A percentile compares a stretch with the other conserved stretches of the same genome.
phyloP scores from a whole-genome alignment of 2,113 vertebrate species.

The Pelecanus crispus region DNA sequence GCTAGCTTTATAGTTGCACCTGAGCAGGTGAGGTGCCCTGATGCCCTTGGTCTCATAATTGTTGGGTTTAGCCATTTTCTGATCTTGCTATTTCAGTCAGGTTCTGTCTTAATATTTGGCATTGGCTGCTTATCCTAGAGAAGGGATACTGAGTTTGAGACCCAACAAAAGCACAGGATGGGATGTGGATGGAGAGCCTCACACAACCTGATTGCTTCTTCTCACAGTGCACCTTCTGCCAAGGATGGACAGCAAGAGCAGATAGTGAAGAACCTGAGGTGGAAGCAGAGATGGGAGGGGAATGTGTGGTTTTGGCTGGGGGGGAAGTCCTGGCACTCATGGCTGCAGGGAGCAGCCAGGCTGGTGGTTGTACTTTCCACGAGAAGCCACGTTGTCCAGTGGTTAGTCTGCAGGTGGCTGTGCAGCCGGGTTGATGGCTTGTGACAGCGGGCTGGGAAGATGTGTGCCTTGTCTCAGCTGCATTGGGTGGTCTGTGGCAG shows the following conservation, averaged over 20 bases:
- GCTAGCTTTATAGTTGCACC: neutral
- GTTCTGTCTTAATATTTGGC: neutral
- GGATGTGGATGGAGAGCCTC: neutral
- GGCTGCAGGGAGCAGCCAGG: neutral
- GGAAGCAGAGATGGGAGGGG: neutral
- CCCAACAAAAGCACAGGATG: neutral
- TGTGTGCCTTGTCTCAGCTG: neutral
- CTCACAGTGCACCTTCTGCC: neutral
- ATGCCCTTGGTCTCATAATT: neutral
- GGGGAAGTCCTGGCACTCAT: fast-evolving
- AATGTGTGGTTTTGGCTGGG: neutral
- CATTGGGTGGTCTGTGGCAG: fast-evolving
- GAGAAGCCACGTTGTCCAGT: fast-evolving
- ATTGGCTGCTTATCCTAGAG: neutral
- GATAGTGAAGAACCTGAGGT: neutral
- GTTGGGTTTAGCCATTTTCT: neutral
- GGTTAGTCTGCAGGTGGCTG: neutral
- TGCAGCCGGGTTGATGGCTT: neutral
- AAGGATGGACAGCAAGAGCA: neutral
- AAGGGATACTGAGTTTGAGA: neutral
- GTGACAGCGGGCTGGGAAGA: neutral
- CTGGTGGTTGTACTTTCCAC: neutral
- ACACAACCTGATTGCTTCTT: fast-evolving
- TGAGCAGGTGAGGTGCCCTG: neutral
- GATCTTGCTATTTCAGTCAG: neutral